Evolutionary conservation across 2,797 vertebrate genomes (phyloP), one percentile per base, ranked within the genome.

Genomic region (Notolabrus celidotus): DNA sequence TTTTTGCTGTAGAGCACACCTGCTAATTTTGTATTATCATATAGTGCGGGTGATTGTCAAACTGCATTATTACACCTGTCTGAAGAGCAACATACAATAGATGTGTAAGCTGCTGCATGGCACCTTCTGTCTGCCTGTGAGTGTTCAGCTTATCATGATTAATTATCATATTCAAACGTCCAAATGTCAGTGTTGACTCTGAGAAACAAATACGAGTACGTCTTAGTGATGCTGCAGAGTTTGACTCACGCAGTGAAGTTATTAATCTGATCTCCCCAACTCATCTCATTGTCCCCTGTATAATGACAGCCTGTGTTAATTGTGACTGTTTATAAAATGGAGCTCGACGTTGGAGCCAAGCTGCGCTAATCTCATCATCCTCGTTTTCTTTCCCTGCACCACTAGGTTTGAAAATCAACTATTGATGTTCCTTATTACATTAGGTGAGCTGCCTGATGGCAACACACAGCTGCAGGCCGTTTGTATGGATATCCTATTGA

Each of bases 361-460:
- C 89, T 70, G 89, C 82, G 90, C 87, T 83, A 93, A 87, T 94
- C 92, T 94, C 91, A 94, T 93, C 92, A 91, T 83, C 79, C 81
- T 92, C 79, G 82, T 73, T 74, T 85, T 88, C 89, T 93, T 82
- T 89, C 88, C 89, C 87, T 88, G 90, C 93, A 92, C 84, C 70
- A 74, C 89, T 93, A 92, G 90, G 84, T 80, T 89, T 92, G 80
- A 92, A 95, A 96, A 95, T 94, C 92, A 91, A 92, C 50, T 94
- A 95, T 95, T 79, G 90, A 96, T 94, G 91, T 94, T 84, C 79
- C 88, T 87, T 90, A 90, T 94, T 92, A 90, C 88, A 93, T 93
- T 93, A 94, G 79, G 87, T 76, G 68, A 86, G 87, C 82, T 56
- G 87, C 89, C 88, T 93, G 90, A 92, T 92, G 88, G 90, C 88